These are phyloP conservation scores for Acrocephalus scirpaceus DNA, from an alignment of 2,797 vertebrate species.

Conservation along the genomic window DNA sequence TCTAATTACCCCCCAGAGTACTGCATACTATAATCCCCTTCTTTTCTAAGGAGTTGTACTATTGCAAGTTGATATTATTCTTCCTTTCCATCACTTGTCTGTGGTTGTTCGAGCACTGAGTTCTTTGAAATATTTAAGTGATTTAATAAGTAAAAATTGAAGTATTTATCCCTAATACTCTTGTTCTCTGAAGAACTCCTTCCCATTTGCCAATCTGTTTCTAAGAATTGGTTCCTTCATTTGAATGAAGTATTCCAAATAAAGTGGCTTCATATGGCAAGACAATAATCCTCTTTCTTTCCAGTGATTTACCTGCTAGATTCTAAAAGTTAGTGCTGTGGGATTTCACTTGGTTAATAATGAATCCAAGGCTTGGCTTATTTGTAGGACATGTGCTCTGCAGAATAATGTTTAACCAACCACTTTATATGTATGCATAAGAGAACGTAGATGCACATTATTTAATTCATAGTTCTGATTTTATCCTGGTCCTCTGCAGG, in stretches of 20 bases:
- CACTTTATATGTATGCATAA: neutral
- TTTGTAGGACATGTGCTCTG: neutral
- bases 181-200: neutral
- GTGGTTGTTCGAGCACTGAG: neutral
- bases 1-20: neutral
- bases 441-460: neutral
- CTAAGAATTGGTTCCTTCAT: neutral
- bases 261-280: neutral
- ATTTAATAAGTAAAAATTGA: neutral
- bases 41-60: neutral
- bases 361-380: neutral
- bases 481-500: neutral
- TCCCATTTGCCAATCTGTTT: neutral
- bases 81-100: neutral
- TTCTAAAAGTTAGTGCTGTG: neutral
- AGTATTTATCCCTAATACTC: neutral
- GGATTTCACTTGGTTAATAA: neutral
- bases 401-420: neutral
- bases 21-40: neutral
- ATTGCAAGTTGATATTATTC: neutral
- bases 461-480: neutral
- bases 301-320: neutral
- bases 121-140: neutral
- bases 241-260: neutral
- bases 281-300: neutral